These are phyloP conservation scores for Nomia melanderi DNA, from an alignment of 1,140 invertebrate species.

Conservation along the genomic window DNA sequence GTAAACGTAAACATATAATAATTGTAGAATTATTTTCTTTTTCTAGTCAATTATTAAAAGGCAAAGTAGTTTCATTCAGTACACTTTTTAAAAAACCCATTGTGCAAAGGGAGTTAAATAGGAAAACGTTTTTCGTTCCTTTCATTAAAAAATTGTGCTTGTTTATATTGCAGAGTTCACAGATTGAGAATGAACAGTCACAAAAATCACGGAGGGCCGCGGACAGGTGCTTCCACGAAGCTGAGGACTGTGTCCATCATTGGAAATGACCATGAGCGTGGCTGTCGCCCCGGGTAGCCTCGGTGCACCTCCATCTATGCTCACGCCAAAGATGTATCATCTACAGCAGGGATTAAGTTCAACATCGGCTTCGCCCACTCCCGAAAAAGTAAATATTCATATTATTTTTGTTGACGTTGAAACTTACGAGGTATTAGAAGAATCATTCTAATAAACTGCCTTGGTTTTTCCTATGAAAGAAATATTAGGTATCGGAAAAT, in stretches of 20 bases:
- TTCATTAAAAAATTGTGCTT: not conserved
- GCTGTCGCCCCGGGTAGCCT: conserved; percentile 74
- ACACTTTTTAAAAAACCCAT: too few relatives aligned
- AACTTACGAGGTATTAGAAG: too few relatives aligned
- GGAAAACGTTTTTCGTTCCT: too few relatives aligned
- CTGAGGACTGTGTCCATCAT: conserved; percentile 59
- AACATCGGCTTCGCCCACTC: conserved; percentile 60
- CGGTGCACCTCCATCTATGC: conserved; percentile 65
- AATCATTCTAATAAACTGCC: too few relatives aligned
- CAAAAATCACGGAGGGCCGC: conserved; percentile 60
- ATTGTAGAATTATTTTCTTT: too few relatives aligned
- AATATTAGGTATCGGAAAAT: too few relatives aligned
- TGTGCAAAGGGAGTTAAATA: too few relatives aligned
- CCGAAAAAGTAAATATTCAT: conserved; percentile 58
- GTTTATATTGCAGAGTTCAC: conserved; percentile 40
- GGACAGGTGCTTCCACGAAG: conserved; percentile 66
- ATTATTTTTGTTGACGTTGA: not conserved
- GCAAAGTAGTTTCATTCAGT: too few relatives aligned
- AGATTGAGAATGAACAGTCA: conserved; percentile 71
- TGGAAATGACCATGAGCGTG: conserved; percentile 76
- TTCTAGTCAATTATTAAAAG: too few relatives aligned
- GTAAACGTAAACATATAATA: too few relatives aligned
- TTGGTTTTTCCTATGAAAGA: too few relatives aligned
- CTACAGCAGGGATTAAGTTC: conserved; percentile 64
- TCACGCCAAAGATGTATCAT: conserved; percentile 70